Percentiles rank a stretch among this genome's conserved stretches.
Evolutionary conservation across 2,888 invertebrate genomes (phyloP).

Genomic region (Uropetala carovei): DNA sequence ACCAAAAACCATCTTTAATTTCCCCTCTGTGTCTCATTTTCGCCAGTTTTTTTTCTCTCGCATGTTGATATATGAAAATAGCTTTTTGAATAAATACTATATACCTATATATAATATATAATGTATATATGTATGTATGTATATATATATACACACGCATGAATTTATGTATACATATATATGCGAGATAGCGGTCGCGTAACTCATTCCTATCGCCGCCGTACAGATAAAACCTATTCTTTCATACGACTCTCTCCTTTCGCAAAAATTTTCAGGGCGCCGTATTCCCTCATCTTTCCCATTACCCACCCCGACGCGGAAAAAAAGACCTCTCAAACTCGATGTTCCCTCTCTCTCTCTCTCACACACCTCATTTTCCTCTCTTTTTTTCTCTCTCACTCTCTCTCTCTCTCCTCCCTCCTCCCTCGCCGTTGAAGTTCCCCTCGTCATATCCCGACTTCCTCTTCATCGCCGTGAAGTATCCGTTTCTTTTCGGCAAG

Average conservation of each 20-base stretch:
- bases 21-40: not conserved
- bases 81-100: not conserved
- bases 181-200: not conserved
- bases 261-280: not conserved
- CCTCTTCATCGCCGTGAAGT: constrained; percentile 10
- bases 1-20: not conserved
- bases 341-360: not conserved
- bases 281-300: not conserved
- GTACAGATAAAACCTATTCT: not conserved
- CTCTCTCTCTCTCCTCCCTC: not conserved
- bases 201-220: not conserved
- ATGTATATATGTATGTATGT: too few species aligned
- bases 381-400: constrained; percentile 11
- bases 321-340: not conserved
- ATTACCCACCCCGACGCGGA: not conserved
- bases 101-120: not conserved
- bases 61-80: not conserved
- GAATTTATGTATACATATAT: too few species aligned
- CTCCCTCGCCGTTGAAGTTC: not conserved
- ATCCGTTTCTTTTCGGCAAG: constrained; percentile 37
- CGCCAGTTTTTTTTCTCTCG: not conserved
- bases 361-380: not conserved
- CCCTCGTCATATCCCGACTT: not conserved
- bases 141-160: too few species aligned
- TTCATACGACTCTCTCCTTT: not conserved